Conservation (phyloP, 2,113 vertebrate species). For the Cettia cetti region DNA sequence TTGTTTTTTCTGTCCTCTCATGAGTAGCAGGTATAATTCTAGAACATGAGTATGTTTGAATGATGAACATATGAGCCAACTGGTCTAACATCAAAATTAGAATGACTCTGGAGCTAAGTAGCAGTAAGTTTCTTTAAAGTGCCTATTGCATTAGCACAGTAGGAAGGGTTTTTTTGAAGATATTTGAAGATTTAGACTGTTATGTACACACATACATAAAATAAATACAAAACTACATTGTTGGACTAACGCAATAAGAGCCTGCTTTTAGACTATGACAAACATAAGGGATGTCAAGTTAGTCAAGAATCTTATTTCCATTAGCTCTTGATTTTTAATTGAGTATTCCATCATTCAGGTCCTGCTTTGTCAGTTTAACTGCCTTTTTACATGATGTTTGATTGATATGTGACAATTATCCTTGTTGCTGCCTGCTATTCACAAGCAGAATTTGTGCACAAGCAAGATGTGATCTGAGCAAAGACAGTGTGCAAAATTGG, state of each 20-base stretch:
- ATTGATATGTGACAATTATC: background rate
- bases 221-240: background rate
- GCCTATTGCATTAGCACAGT: background rate
- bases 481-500: background rate
- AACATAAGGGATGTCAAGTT: background rate
- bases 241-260: background rate
- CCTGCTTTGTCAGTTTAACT: background rate
- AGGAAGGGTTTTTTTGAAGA: background rate
- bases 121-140: background rate
- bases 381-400: background rate
- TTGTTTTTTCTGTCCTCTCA: background rate
- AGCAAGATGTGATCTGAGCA: background rate
- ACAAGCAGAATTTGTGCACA: background rate
- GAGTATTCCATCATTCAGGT: background rate
- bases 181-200: background rate
- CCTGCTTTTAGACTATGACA: background rate
- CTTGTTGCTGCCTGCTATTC: background rate
- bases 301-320: background rate
- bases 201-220: background rate
- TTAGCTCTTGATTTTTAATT: background rate
- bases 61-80: fast-evolving
- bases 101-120: background rate
- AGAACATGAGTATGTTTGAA: background rate
- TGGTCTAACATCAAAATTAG: background rate
- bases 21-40: background rate